These are phyloP conservation scores for Cephus rjabovi DNA, from an alignment of 2,888 invertebrate genomes.

Conservation along the genomic window DNA sequence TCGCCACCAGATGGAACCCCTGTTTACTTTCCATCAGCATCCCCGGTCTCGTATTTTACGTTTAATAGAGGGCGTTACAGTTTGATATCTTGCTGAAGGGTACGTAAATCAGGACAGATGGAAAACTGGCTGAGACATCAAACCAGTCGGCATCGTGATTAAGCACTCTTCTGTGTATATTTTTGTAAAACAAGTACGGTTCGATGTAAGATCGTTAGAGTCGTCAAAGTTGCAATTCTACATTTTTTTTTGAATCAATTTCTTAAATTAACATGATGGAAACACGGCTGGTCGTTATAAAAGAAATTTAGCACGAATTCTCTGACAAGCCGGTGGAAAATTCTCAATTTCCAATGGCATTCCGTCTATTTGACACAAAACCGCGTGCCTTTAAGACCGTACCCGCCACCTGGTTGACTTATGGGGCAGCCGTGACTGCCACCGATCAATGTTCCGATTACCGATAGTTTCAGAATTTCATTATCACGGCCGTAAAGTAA, in stretches of 20 bases:
- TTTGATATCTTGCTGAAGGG: neutral
- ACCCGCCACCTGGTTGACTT: slow-evolving; percentile 24
- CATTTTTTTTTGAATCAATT: neutral
- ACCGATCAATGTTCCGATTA: slow-evolving; percentile 59
- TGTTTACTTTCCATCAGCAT: neutral
- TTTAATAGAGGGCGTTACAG: neutral
- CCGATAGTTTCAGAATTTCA: slow-evolving; percentile 61
- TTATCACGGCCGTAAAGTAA: slow-evolving; percentile 56
- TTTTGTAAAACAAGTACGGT: neutral
- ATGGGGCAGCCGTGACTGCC: slow-evolving; percentile 41
- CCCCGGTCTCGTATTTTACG: neutral
- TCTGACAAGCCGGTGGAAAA: neutral
- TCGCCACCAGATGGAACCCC: neutral
- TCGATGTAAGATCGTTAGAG: neutral
- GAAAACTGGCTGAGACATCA: neutral
- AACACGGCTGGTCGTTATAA: neutral
- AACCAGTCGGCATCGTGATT: neutral
- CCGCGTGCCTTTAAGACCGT: neutral
- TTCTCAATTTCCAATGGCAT: neutral
- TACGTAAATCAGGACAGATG: neutral
- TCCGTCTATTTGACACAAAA: neutral
- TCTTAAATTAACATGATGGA: neutral
- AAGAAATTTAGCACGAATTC: neutral
- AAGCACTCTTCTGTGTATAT: neutral
- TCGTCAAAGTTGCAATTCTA: neutral